phyloP scores from a whole-genome alignment of 2,797 vertebrate species.

The Miichthys miiuy region DNA sequence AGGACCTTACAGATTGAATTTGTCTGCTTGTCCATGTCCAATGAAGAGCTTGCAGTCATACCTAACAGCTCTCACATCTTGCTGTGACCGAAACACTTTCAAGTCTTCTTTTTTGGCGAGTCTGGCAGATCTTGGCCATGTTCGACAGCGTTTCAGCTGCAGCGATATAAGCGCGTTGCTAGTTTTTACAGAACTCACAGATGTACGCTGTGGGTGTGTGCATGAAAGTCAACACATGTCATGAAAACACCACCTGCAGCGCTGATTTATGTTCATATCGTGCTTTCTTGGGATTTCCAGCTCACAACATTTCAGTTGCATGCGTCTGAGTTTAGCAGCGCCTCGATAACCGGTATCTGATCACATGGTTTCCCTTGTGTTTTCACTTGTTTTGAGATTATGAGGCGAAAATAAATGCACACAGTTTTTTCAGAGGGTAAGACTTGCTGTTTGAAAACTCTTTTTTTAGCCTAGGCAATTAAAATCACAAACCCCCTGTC shows the following conservation, averaged over 20 bases:
- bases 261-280: constrained; percentile 1
- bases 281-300: constrained; percentile 23
- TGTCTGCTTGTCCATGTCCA: constrained; percentile 39
- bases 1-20: constrained; percentile 61
- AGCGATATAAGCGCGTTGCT: background rate
- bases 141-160: background rate
- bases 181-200: background rate
- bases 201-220: background rate
- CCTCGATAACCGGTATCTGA: constrained; percentile 34
- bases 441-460: constrained; percentile 32
- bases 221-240: constrained; percentile 2
- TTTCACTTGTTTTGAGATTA: constrained; percentile 16
- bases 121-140: background rate
- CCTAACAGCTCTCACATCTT: constrained; percentile 6
- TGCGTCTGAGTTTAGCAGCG: background rate
- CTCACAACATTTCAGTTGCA: constrained; percentile 8
- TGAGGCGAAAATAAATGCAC: constrained; percentile 39
- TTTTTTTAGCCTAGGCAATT: constrained; percentile 53
- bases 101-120: too few species aligned
- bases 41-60: constrained; percentile 38
- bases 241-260: constrained; percentile 22
- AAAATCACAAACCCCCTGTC: constrained; percentile 46
- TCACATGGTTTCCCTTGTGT: constrained; percentile 17
- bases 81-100: constrained; percentile 20
- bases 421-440: constrained; percentile 36